These are phyloP conservation scores for Hystrix brachyura DNA, from an alignment of 2,113 vertebrate species.

Conservation along the genomic window DNA sequence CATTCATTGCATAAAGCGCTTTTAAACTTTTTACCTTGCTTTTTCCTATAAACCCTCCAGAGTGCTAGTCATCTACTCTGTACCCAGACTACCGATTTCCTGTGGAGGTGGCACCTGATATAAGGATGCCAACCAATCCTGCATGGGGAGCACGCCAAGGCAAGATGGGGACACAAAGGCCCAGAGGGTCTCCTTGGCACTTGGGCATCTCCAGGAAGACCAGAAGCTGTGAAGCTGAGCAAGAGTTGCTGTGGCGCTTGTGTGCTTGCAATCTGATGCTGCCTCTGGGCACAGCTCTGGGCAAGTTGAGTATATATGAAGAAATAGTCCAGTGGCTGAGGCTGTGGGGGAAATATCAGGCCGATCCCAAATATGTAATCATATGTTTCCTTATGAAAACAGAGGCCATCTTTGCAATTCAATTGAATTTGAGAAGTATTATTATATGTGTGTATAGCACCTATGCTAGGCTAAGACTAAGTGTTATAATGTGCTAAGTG, in stretches of 20 bases:
- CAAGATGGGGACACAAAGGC: background rate
- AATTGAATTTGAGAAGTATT: background rate
- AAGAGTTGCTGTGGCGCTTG: background rate
- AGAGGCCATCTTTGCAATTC: background rate
- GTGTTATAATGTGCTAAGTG: background rate
- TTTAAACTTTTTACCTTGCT: background rate
- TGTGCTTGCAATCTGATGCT: background rate
- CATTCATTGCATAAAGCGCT: background rate
- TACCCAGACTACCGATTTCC: background rate
- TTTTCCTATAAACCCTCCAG: background rate
- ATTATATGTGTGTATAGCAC: too few relatives aligned
- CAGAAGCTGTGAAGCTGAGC: background rate
- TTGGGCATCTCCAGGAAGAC: background rate
- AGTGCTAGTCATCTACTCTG: background rate
- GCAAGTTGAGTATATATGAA: background rate
- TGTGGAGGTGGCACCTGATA: fast-evolving
- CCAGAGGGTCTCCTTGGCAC: too few relatives aligned
- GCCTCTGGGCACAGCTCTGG: background rate
- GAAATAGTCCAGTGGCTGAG: background rate
- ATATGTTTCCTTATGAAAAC: background rate
- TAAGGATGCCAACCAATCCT: background rate
- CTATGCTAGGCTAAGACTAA: background rate
- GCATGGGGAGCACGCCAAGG: background rate
- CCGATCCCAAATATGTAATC: background rate
- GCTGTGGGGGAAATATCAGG: background rate